Percentiles rank a stretch among this genome's conserved stretches.
Evolutionary conservation across 2,113 vertebrate species (phyloP).

Genomic region (Harpagus bidentatus): DNA sequence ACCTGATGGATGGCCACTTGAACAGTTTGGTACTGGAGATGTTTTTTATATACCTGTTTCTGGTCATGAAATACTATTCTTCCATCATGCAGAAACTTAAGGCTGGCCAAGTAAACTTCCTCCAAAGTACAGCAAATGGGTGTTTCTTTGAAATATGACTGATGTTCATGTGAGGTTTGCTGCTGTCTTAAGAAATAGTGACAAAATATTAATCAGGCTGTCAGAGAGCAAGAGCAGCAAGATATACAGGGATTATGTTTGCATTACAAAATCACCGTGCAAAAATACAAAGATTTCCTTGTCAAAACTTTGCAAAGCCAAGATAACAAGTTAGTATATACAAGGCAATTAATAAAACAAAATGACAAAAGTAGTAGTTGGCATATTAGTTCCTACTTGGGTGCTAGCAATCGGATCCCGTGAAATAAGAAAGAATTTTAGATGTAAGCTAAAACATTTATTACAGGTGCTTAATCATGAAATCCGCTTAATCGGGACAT

Average conservation of each 20-base stretch:
- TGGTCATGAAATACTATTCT: background rate
- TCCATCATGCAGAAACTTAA: background rate
- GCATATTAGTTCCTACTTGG: background rate
- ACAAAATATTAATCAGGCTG: background rate
- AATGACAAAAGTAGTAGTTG: background rate
- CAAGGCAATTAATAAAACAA: background rate
- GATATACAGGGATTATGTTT: background rate
- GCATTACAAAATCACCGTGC: background rate
- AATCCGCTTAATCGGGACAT: constrained; percentile 61
- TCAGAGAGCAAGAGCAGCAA: background rate
- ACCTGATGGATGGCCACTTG: background rate
- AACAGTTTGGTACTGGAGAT: background rate
- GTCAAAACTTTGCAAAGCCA: background rate
- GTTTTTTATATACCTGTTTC: background rate
- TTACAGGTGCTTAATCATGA: constrained; percentile 65
- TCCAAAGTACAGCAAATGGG: background rate
- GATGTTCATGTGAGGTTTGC: background rate
- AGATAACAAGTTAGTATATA: background rate
- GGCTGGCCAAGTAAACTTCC: background rate
- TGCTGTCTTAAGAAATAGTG: background rate
- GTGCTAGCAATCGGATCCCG: background rate
- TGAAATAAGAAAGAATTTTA: constrained; percentile 49
- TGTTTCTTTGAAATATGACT: background rate
- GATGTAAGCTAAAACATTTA: constrained; percentile 63
- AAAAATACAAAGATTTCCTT: background rate